A percentile compares a stretch with the other conserved stretches of the same genome.
Evolutionary conservation across 2,888 invertebrate species (phyloP).

Genomic region (Yponomeuta malinellus): DNA sequence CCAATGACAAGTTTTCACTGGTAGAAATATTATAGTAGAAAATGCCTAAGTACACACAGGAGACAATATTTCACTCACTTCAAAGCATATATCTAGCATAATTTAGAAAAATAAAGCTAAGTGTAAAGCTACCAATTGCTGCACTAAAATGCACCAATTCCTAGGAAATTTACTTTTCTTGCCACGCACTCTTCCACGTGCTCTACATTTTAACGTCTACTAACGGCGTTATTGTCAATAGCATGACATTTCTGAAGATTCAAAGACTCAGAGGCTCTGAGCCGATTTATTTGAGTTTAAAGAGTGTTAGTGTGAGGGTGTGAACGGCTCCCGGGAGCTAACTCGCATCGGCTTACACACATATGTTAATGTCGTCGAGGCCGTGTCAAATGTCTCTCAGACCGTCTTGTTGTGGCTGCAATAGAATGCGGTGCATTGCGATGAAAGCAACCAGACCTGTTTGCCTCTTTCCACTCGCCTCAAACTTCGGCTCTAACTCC

Average conservation of each 20-base stretch:
- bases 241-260: not conserved
- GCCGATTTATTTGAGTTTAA: not conserved
- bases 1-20: no score
- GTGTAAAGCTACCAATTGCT: no score
- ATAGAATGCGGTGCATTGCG: conserved; percentile 60
- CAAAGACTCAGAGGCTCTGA: not conserved
- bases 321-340: conserved; percentile 4
- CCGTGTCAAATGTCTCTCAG: conserved; percentile 69
- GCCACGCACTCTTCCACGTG: not conserved
- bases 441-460: conserved; percentile 63
- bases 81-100: no score
- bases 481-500: conserved; percentile 35
- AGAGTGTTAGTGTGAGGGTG: conserved; percentile 8
- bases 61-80: no score
- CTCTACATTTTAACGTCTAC: not conserved
- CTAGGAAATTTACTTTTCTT: not conserved
- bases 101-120: no score
- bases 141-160: not conserved
- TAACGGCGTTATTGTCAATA: not conserved
- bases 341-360: conserved; percentile 45
- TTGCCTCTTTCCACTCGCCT: conserved; percentile 41
- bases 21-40: no score
- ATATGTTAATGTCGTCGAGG: conserved; percentile 55
- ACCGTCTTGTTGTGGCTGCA: conserved; percentile 58
- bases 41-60: no score